Base-by-base conservation (phyloP, 2,888 invertebrate genomes). In the Mythimna ferrago region DNA sequence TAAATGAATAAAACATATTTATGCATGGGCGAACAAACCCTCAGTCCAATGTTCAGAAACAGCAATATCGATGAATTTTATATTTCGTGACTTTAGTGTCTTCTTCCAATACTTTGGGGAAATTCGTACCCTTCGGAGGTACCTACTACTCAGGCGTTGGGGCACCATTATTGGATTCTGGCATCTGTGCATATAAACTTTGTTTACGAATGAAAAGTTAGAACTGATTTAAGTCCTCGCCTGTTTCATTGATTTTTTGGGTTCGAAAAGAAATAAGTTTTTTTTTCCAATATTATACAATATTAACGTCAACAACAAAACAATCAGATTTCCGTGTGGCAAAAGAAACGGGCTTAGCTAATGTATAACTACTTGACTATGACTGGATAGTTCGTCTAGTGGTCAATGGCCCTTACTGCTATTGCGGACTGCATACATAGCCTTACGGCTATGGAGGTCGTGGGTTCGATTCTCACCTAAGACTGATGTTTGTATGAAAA, bases 51-150 rank as follows among this genome's bases (percentile, higher is more conserved):
- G 87, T 91, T 93, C 89, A 87, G 88, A 88, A 92, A 90, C 86
- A 88, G 88, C 90, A 92, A 93, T 93, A 93, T 92, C 93, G 89
- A 94, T 95, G 94, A 94, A 94, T 94, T 94, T 94, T 94, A 92
- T 94, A 93, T 94, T 91, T 91, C 89, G 89, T 92, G 92, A 93
- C 92, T 94, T 93, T 87, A 92, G 88, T 90, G 89, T 86, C 83
- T 87, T 84, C 86, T 90, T 91, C 83, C 91, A 93, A 94, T 94
- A 93, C 94, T 94, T 93, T 88, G 88, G 93, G 93, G 92, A 92
- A 94, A 93, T 92, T 91, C 91, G 89, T 92, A 91, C 94, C 93
- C 93, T 93, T 92, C 91, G 88, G 88, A 75, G 89, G 88, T 90
- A 88, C n/a, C n/a, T n/a, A n/a, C 89, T 88, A 89, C 89, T 88